Evolutionary conservation across 2,797 vertebrate species (phyloP), one percentile per base, ranked within the genome.

Genomic region (Halcyon leucocephala): DNA sequence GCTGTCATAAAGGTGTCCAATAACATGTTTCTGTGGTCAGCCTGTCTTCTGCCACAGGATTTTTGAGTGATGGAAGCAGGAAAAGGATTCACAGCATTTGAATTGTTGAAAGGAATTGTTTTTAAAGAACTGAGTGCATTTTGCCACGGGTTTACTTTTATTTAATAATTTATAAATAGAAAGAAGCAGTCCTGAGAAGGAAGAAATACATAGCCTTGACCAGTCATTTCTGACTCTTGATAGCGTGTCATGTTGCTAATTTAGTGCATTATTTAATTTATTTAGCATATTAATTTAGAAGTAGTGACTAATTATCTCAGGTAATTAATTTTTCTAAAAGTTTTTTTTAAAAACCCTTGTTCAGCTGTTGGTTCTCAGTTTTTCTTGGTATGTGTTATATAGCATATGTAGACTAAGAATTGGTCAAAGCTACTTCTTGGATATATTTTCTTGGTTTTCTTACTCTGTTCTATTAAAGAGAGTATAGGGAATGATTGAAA

Each of bases 1-100:
- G 65, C 95, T 97, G 97, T 97, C 97, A 98, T 73, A 89, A 89
- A 16, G 52, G 16, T 57, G 48, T 93, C 54, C 16, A 24, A 42
- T 84, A 76, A 91, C 66, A 60, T 49, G 55, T 44, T 89, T 37
- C 18, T 61, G 29, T 66, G 39, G 58, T 92, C 82, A 87, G 58
- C 73, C 86, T 94, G 89, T 94, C 94, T 76, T 82, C 42, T 91
- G 54, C 58, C 58, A n/a, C n/a, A 33, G 79, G 33, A 90, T 78
- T 54, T 95, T 28, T 93, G 86, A 94, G 81, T 87, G 90, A 84
- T 57, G 44, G 35, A 69, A 57, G 81, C 61, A 92, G 70, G 37
- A 74, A 29, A 19, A 78, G 94, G 61, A 90, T 64, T 93, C 73
- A 72, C 10, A 35, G 93, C 95, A 86, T 96, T 35, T 35, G 35